Base-by-base conservation (phyloP, 1,140 invertebrate species). In the Heliconius congener region DNA sequence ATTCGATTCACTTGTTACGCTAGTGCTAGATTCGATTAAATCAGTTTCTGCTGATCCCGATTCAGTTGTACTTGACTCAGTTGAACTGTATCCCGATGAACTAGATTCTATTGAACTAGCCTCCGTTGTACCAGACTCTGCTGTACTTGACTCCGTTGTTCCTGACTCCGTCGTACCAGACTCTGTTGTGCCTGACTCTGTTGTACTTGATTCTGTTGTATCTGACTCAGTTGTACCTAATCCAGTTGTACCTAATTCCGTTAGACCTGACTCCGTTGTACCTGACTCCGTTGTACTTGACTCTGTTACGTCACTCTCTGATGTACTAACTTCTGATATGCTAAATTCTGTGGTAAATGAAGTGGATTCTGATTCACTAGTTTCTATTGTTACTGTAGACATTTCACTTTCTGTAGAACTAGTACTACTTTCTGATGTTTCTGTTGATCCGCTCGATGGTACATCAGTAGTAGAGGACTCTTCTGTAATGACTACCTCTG, bases 151-250 rank as follows among this genome's bases (percentile, higher is more conserved):
- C 42, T 77, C 73, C 23, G 78, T 72, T 66, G 66, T 66, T n/a
- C 39, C 73, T 46, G 79, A 72, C 66, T 71, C 74, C 60, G 79
- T 78, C 52, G 50, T 74, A 30, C 50, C 42, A 13, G 66, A 52
- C n/a, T 77, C 78, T 66, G 83, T 72, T 27, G 80, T 76, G 11
- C 37, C 71, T 9, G 60, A 30, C 30, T 84, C 82, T 5, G 73
- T 78, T 37, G 77, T 71, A 16, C 3, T 8, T 27, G 60, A 57
- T 0, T 57, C 19, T 2, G 55, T 57, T 57, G 55, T 57, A 23
- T 5, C 55, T 19, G 55, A n/a, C 16, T 74, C 72, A 0, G 27
- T 72, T 66, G 74, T 11, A 78, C n/a, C 60, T 13, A 34, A 18
- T 70, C n/a, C 72, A 0, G 27, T 72, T 66, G 74, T 11, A 78